phyloP scores from a whole-genome alignment of 2,113 vertebrate genomes.

The Cisticola juncidis region DNA sequence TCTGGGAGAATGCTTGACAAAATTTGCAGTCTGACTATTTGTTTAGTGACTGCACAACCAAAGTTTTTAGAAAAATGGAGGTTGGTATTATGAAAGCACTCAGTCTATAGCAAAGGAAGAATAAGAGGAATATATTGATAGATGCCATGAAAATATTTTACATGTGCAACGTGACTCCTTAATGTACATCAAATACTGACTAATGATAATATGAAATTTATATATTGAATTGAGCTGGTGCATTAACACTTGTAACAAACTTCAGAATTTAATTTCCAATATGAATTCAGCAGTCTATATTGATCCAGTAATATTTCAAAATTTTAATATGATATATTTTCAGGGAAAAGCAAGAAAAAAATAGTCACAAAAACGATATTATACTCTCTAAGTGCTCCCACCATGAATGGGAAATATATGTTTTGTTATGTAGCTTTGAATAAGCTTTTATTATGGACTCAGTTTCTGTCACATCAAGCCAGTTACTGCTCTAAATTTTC shows the following conservation, averaged over 20 bases:
- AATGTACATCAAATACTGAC: not conserved
- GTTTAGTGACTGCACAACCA: not conserved
- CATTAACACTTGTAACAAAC: not conserved
- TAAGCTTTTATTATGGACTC: not conserved
- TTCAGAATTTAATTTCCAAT: not conserved
- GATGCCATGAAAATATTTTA: not conserved
- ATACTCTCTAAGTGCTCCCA: not conserved
- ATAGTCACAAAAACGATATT: not conserved
- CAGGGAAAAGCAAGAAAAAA: not conserved
- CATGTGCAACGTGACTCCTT: not conserved
- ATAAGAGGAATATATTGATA: not conserved
- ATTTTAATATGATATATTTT: not conserved
- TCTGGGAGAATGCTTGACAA: not conserved
- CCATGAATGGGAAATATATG: not conserved
- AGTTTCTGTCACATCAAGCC: not conserved
- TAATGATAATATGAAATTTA: not conserved
- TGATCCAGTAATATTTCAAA: not conserved
- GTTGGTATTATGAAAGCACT: not conserved
- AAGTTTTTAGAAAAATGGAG: rapidly evolving
- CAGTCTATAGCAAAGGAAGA: not conserved
- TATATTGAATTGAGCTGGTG: not conserved
- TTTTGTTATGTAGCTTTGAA: not conserved
- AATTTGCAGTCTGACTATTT: not conserved
- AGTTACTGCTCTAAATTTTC: not conserved
- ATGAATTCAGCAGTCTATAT: not conserved